Conservation (phyloP, 2,113 vertebrate genomes). For the Thalassarche chlororhynchos region DNA sequence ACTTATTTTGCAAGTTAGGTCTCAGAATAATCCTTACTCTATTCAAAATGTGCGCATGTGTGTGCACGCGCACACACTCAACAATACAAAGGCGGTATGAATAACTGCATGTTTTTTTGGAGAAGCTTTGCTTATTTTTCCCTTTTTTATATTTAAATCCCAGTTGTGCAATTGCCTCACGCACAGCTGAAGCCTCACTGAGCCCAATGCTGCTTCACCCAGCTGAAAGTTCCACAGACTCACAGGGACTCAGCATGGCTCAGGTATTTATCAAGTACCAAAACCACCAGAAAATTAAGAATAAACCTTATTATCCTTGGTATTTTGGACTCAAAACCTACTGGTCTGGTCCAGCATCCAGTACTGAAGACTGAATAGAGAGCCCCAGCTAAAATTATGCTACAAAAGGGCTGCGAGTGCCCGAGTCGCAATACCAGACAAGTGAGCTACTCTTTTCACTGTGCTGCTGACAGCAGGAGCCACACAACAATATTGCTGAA, state of each 20-base stretch:
- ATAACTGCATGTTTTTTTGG: background rate
- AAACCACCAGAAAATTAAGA: background rate
- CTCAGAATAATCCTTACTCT: background rate
- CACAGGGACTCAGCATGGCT: fast-evolving
- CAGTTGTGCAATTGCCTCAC: background rate
- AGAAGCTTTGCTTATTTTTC: constrained; percentile 15
- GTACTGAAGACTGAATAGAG: background rate
- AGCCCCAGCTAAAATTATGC: background rate
- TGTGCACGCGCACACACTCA: fast-evolving
- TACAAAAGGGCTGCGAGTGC: background rate
- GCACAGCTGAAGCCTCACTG: background rate
- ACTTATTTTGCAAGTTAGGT: background rate
- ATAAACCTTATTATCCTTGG: background rate
- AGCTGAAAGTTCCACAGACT: background rate
- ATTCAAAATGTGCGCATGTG: background rate
- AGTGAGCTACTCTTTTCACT: constrained; percentile 27
- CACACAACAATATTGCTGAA: constrained; percentile 34
- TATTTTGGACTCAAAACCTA: background rate
- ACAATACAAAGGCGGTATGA: background rate
- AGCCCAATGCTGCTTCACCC: background rate
- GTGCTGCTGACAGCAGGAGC: constrained; percentile 41
- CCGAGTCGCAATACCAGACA: background rate
- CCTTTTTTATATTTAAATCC: constrained; percentile 1
- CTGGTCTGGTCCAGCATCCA: background rate
- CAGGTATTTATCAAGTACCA: background rate